phyloP scores from a whole-genome alignment of 2,113 vertebrate genomes.

The Morone saxatilis region DNA sequence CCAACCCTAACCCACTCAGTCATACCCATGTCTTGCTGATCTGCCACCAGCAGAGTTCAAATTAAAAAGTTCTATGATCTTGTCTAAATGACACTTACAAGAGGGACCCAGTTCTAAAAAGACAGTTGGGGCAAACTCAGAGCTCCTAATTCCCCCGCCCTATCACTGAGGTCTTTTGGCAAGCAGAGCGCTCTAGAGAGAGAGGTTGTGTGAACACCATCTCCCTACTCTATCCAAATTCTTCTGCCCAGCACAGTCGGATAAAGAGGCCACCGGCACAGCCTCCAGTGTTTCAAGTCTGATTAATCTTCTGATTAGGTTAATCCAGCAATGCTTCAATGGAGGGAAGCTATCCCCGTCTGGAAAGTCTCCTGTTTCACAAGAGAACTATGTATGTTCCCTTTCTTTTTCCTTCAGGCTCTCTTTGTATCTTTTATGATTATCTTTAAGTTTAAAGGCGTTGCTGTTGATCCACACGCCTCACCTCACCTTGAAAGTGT shows the following conservation, averaged over 20 bases:
- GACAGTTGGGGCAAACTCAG: conserved; percentile 39
- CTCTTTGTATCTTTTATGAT: conserved; percentile 35
- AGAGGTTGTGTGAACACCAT: conserved; percentile 77
- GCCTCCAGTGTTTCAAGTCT: conserved; percentile 79
- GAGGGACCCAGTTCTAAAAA: conserved; percentile 33
- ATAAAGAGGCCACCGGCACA: conserved; percentile 73
- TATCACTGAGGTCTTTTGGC: conserved; percentile 61
- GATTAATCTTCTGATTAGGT: conserved; percentile 84
- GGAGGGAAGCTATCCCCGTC: conserved; percentile 51
- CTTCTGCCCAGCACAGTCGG: conserved; percentile 60
- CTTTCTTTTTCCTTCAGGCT: conserved; percentile 7
- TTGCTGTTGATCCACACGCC: conserved; percentile 28
- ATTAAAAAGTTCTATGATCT: conserved; percentile 29
- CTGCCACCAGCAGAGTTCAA: conserved; percentile 4
- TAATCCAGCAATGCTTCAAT: conserved; percentile 78
- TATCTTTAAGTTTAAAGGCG: conserved; percentile 61
- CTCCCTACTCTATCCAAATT: conserved; percentile 62
- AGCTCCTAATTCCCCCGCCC: conserved; percentile 44
- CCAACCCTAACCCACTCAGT: not conserved
- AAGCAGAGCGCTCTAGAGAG: conserved; percentile 54
- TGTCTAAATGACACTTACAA: conserved; percentile 41
- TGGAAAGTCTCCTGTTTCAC: conserved; percentile 53
- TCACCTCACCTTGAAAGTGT: conserved; percentile 15
- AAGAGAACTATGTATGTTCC: conserved; percentile 14
- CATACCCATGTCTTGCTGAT: not conserved